Evolutionary conservation across 53 echinoderm and acorn worm species (phyloP).

Genomic region (Holothuria leucospilota): DNA sequence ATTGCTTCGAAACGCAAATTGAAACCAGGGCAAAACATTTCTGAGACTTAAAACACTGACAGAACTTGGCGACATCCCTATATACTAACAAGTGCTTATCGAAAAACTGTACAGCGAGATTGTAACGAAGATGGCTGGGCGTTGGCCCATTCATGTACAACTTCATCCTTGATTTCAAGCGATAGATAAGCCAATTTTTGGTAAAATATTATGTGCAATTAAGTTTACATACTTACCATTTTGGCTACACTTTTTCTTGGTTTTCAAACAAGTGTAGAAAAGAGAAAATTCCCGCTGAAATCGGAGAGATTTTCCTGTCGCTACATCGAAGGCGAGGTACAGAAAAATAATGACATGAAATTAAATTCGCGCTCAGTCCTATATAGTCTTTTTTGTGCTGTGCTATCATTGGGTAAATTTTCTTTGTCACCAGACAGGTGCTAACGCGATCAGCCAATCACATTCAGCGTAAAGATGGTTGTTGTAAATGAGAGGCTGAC

Average conservation of each 20-base stretch:
- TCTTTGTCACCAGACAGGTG: constrained; percentile 30
- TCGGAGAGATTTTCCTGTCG: constrained; percentile 20
- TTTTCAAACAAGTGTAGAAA: constrained; percentile 3
- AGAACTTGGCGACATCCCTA: too few relatives aligned
- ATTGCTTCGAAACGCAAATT: too few relatives aligned
- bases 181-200: neutral
- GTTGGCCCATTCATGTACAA: too few relatives aligned
- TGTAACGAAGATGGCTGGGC: too few relatives aligned
- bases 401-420: constrained; percentile 21
- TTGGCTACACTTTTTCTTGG: neutral
- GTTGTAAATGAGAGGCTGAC: neutral
- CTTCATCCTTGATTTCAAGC: too few relatives aligned
- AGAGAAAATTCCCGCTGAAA: neutral
- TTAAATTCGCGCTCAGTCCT: constrained; percentile 32
- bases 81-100: too few relatives aligned
- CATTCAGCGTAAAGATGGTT: neutral
- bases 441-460: constrained; percentile 23
- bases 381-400: neutral
- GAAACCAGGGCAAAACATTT: too few relatives aligned
- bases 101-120: too few relatives aligned
- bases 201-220: neutral
- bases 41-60: too few relatives aligned
- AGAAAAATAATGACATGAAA: constrained; percentile 53
- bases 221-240: constrained; percentile 24
- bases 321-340: constrained; percentile 45